Base-by-base conservation (phyloP, 1,140 invertebrate species). In the Aphelenchoides avenae region DNA sequence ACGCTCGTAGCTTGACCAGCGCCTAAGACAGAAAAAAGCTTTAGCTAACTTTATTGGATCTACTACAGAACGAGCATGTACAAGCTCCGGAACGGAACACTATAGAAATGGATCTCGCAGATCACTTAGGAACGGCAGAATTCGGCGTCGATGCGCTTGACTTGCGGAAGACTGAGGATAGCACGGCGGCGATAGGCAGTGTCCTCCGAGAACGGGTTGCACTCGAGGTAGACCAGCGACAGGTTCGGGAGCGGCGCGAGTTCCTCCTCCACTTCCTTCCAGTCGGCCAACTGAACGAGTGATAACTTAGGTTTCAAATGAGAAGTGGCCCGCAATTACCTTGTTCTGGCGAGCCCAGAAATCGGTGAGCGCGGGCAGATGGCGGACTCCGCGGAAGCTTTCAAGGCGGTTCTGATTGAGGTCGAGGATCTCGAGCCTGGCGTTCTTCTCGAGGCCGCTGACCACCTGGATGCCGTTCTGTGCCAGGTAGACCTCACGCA, bases 401-500 rank as follows among this genome's bases (percentile, higher is more conserved):
- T 62, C 64, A 13, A 70, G 37, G 15, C 69, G 64, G 42, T 70
- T 70, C 11, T 60, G 51, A 39, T 70, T 70, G 9, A 70, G 27
- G 34, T 70, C 68, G 7, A 70, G 66, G 20, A 70, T 58, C 40
- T 73, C 58, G 6, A 70, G 59, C 11, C 31, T 37, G n/a, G 36
- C 31, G 56, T 65, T 64, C 9, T 48, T 61, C 48, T 83, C 82
- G 55, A 91, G 78, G 66, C 87, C 87, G 78, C 89, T 85, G 40
- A 83, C 74, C 11, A 72, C 75, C 34, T 76, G 63, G 43, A 97
- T 85, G 39, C 89, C 90, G 83, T 98, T 97, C 78, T 95, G 88
- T 18, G 90, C 92, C 53, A 96, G 72, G 78, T 97, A 97, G 0
- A 98, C 77, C 77, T 97, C 87, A 41, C 88, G 85, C 51, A 98